Evolutionary conservation across 2,888 invertebrate species (phyloP).

Genomic region (Noctua janthina): DNA sequence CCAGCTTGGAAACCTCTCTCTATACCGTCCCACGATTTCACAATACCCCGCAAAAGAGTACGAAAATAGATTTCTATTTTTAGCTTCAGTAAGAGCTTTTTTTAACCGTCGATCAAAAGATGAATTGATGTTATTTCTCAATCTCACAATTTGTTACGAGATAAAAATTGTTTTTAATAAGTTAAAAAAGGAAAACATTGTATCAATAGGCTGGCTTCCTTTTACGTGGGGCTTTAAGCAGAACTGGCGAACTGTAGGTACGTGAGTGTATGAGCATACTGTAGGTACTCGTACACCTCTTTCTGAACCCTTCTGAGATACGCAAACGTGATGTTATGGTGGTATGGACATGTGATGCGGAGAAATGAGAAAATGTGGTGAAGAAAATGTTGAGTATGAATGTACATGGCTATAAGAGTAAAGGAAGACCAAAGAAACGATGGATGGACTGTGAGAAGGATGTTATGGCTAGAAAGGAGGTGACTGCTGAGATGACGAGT

Average conservation of each 20-base stretch:
- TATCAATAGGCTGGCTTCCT: not conserved
- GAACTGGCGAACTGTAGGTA: not conserved
- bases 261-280: no score
- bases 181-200: not conserved
- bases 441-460: no score
- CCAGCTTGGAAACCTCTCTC: not conserved
- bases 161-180: not conserved
- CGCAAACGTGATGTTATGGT: no score
- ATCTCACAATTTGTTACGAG: no score
- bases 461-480: no score
- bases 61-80: constrained; percentile 16
- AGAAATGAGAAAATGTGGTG: no score
- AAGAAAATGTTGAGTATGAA: no score
- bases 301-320: not conserved
- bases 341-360: no score
- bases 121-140: not conserved
- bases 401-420: no score
- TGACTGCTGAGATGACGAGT: no score
- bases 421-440: no score
- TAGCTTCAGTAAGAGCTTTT: not conserved
- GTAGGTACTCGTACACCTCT: no score
- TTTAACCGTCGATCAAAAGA: not conserved
- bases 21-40: not conserved
- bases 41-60: not conserved
- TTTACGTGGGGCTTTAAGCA: not conserved